Conservation (phyloP, 2,797 vertebrate species). For the Semotilus atromaculatus region DNA sequence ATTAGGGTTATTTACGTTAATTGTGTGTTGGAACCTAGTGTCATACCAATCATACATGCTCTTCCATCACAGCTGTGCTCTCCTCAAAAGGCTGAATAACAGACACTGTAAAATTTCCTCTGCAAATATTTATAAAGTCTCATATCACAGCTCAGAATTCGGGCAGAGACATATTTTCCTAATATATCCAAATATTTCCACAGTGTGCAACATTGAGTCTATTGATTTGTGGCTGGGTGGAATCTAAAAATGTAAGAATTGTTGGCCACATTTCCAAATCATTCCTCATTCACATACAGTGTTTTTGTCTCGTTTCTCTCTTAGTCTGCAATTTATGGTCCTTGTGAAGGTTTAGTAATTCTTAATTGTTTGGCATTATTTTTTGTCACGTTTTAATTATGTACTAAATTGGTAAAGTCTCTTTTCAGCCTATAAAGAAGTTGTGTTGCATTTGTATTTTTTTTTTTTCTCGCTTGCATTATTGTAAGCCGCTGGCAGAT, state of each 20-base stretch:
- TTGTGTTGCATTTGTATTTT: slow-evolving; percentile 13
- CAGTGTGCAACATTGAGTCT: slow-evolving; percentile 23
- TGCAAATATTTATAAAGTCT: slow-evolving; percentile 57
- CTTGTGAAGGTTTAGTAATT: slow-evolving; percentile 9
- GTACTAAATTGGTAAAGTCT: slow-evolving; percentile 7
- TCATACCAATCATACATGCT: slow-evolving; percentile 60
- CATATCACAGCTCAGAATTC: slow-evolving; percentile 48
- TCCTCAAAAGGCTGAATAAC: slow-evolving; percentile 45
- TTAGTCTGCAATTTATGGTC: slow-evolving; percentile 1
- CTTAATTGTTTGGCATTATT: slow-evolving; percentile 8
- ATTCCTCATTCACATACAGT: neutral
- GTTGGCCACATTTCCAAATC: slow-evolving; percentile 11
- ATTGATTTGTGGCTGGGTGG: slow-evolving; percentile 19
- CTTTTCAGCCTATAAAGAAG: neutral
- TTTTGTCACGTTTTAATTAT: neutral
- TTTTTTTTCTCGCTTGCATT: slow-evolving; percentile 16
- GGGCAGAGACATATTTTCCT: slow-evolving; percentile 49
- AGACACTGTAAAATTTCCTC: slow-evolving; percentile 54
- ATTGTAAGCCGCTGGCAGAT: slow-evolving; percentile 71
- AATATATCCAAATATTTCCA: slow-evolving; percentile 53
- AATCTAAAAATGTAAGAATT: slow-evolving; percentile 12
- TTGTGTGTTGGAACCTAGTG: slow-evolving; percentile 60
- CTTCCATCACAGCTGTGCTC: slow-evolving; percentile 59
- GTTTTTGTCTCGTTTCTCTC: neutral
- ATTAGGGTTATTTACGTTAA: slow-evolving; percentile 67